Base-by-base conservation (phyloP, 2,888 invertebrate species). In the Erebia palarica region DNA sequence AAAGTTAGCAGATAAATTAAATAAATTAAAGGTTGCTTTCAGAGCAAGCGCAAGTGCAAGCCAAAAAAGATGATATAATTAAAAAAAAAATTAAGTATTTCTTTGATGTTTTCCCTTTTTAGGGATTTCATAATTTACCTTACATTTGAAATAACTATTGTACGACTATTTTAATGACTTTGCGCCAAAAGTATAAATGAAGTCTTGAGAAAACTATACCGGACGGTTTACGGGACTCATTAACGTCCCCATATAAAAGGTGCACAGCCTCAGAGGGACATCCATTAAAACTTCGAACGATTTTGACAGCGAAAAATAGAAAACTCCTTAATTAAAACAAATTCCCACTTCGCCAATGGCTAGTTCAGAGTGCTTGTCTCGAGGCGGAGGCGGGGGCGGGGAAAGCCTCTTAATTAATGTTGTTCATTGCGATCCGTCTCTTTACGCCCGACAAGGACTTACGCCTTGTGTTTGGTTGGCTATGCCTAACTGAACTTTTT, bases 271-370 rank as follows among this genome's bases (percentile, higher is more conserved):
- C 73, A 61, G 74, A 71, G 74, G 75, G 76, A 75, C 75, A 75
- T 73, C 77, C 79, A 77, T 79, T 79, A 78, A 80, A 78, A 78
- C 75, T 77, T 78, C 73, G 75, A 78, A 75, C 69, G 72, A 73
- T 74, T 76, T 74, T 70, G 72, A 75, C 76, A 73, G 69, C 75
- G 75, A 68, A 67, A 80, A 80, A 77, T 78, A 78, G 77, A 80
- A 82, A 88, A 86, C 84, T 86, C 85, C 86, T 88, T 90, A 89
- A 90, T 89, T 89, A 90, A 89, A 88, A 87, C 79, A 81, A 83
- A 80, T 85, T 87, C 86, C 83, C 81, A 80, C 74, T 80, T 80
- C 78, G 78, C 60, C 86, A 84, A 87, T 85, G 86, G 88, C 90
- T 89, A 91, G 90, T 90, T 90, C 87, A 86, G 85, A 82, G 81